Evolutionary conservation across 1,140 invertebrate species (phyloP).

Genomic region (Procambarus clarkii): DNA sequence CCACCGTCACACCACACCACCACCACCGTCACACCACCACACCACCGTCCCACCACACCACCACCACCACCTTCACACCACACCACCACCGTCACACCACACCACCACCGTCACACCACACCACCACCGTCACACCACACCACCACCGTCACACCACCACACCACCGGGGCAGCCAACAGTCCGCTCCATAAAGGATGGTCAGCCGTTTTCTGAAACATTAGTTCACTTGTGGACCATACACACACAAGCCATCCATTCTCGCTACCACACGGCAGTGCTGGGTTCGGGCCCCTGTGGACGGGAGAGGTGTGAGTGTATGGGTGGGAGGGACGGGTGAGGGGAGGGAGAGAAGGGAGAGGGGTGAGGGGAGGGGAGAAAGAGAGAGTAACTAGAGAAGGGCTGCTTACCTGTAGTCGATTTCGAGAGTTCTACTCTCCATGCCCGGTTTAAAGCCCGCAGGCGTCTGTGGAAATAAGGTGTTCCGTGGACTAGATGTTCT

Average conservation of each 20-base stretch:
- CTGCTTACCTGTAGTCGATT: no score
- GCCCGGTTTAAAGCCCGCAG: no score
- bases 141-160: background rate
- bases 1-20: background rate
- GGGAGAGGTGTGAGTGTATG: background rate
- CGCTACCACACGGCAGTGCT: background rate
- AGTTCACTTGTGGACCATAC: slow-evolving; percentile 21
- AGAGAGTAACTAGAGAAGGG: background rate
- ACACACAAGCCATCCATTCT: slow-evolving; percentile 32
- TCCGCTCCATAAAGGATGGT: slow-evolving; percentile 11
- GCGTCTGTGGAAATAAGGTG: no score
- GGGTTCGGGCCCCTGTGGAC: background rate
- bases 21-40: background rate
- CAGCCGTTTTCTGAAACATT: slow-evolving; percentile 43
- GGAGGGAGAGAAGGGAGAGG: background rate
- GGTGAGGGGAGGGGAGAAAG: background rate
- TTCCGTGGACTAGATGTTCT: no score
- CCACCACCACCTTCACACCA: background rate
- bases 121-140: background rate
- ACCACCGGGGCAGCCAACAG: background rate
- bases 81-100: background rate
- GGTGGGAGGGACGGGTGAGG: background rate
- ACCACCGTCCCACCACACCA: background rate
- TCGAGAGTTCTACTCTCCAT: no score
- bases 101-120: background rate